phyloP scores from a whole-genome alignment of 1,140 invertebrate species.

The Harpegnathos saltator region DNA sequence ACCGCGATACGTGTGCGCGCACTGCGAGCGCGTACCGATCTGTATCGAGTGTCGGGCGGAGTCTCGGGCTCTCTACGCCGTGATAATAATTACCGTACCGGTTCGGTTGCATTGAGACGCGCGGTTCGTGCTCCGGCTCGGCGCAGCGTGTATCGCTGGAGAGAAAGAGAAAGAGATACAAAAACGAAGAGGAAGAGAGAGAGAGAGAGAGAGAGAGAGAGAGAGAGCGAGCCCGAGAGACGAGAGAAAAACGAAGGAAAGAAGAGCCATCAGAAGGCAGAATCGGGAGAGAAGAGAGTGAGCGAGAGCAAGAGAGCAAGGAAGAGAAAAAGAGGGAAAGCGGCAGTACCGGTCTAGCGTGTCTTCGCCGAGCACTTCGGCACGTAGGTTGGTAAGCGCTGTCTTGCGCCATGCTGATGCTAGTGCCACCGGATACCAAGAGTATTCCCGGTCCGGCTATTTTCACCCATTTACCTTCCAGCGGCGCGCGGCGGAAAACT shows the following conservation, averaged over 20 bases:
- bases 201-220: conserved; percentile 16
- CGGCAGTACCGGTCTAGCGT: conserved; percentile 73
- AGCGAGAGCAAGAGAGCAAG: conserved; percentile 12
- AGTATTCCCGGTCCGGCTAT: conserved; percentile 55
- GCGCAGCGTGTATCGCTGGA: conserved; percentile 1
- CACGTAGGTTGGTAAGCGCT: conserved; percentile 67
- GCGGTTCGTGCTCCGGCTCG: conserved; percentile 13
- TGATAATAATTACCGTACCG: conserved; percentile 56
- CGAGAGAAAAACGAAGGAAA: background rate
- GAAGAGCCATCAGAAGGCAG: no score
- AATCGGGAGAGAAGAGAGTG: background rate
- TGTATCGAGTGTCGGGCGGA: conserved; percentile 50
- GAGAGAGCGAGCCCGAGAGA: background rate
- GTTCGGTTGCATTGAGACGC: conserved; percentile 49
- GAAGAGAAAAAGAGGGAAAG: conserved; percentile 55
- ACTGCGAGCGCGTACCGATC: conserved; percentile 33
- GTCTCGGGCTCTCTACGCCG: conserved; percentile 6
- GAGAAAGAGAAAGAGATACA: conserved; percentile 36
- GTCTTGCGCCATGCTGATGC: conserved; percentile 54
- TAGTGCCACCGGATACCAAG: conserved; percentile 28
- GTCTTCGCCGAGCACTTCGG: conserved; percentile 69
- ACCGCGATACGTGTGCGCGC: conserved; percentile 3
- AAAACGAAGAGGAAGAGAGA: background rate
- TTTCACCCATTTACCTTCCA: conserved; percentile 64
- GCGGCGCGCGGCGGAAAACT: conserved; percentile 42